phyloP scores from a whole-genome alignment of 53 echinoderm and acorn worm genomes.

The Arbacia lixula region DNA sequence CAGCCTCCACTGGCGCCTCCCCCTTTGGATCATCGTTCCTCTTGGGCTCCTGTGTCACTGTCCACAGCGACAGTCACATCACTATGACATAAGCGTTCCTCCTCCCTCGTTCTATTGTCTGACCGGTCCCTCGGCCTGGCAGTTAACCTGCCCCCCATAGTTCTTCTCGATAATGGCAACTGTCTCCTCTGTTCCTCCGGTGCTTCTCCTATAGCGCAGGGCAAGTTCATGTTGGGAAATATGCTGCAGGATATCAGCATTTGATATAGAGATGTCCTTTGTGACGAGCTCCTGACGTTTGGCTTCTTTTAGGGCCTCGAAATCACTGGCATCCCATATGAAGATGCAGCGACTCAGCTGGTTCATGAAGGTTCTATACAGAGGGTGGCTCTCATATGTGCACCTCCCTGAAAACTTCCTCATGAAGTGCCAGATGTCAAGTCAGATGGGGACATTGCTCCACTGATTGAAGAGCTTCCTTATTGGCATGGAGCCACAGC shows the following conservation, averaged over 20 bases:
- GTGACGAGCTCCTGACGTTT: slow-evolving; percentile 39
- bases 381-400: slow-evolving; percentile 48
- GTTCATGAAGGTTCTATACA: slow-evolving; percentile 61
- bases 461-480: slow-evolving; percentile 61
- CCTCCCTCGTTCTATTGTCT: no score
- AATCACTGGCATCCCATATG: slow-evolving; percentile 57
- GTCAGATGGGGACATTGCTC: slow-evolving; percentile 51
- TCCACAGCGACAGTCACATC: no score
- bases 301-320: slow-evolving; percentile 40
- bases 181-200: slow-evolving; percentile 62
- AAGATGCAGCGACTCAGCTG: slow-evolving; percentile 64
- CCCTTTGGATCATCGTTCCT: no score
- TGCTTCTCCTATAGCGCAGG: slow-evolving; percentile 41
- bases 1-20: no score
- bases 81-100: no score
- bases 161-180: slow-evolving; percentile 49
- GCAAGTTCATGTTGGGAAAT: slow-evolving; percentile 62
- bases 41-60: no score
- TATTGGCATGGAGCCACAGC: slow-evolving; percentile 56
- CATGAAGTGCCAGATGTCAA: slow-evolving; percentile 70
- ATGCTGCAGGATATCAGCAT: slow-evolving; percentile 11
- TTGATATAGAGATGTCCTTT: background rate
- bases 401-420: slow-evolving; percentile 57
- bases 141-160: no score
- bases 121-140: no score